Percentiles rank a stretch among this genome's conserved stretches.
Conservation (phyloP, 2,797 vertebrate genomes). For the Alectoris magna region DNA sequence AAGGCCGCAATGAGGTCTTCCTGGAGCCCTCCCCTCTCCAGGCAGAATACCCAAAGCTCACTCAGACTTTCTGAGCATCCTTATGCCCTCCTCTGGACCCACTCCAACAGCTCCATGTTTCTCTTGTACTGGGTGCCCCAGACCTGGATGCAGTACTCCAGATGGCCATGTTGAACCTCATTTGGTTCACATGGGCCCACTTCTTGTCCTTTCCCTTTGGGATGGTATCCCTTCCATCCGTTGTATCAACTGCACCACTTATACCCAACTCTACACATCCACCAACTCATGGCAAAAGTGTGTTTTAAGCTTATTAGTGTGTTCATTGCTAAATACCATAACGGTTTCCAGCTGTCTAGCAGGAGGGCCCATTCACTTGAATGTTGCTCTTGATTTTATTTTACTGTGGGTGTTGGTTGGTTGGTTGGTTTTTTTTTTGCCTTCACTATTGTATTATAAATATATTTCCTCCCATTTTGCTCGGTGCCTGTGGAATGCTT, state of each 20-base stretch:
- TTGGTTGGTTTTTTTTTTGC: not conserved
- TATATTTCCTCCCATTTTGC: slow-evolving; percentile 41
- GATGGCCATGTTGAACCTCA: too few species aligned
- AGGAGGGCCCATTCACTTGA: slow-evolving; percentile 34
- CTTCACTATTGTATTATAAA: slow-evolving; percentile 45
- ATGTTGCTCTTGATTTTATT: slow-evolving; percentile 48
- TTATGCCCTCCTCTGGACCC: too few species aligned
- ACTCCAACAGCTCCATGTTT: too few species aligned
- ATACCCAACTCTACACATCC: not conserved
- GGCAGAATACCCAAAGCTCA: too few species aligned
- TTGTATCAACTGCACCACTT: not conserved
- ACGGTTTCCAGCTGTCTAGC: slow-evolving; percentile 67
- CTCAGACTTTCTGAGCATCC: too few species aligned
- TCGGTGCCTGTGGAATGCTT: not conserved
- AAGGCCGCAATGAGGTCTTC: too few species aligned
- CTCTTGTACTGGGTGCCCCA: too few species aligned
- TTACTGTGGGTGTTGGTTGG: not conserved
- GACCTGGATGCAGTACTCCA: too few species aligned
- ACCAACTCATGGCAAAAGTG: slow-evolving; percentile 20
- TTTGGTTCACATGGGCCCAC: too few species aligned
- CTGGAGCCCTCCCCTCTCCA: too few species aligned
- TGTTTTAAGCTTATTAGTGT: slow-evolving; percentile 60
- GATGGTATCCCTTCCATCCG: too few species aligned
- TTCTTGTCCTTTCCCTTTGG: too few species aligned
- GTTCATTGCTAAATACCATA: slow-evolving; percentile 19